Percentiles rank a stretch among this genome's conserved stretches.
Evolutionary conservation across 1,140 invertebrate genomes (phyloP).

Genomic region (Procambarus clarkii): DNA sequence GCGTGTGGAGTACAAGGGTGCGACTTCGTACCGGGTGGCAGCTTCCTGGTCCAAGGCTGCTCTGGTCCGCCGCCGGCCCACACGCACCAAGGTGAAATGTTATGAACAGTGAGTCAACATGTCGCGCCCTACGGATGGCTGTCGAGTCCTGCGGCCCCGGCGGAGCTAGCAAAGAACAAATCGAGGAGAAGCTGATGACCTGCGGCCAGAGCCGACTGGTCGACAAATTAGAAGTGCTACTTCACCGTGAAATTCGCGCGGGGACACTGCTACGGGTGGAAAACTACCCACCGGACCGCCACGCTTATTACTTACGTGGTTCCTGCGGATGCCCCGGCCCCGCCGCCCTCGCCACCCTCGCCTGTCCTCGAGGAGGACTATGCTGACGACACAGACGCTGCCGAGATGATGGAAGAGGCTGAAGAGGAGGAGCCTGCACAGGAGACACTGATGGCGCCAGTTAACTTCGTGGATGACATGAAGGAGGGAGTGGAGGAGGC

Average conservation of each 20-base stretch:
- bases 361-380: conserved; percentile 36
- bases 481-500: conserved; percentile 29
- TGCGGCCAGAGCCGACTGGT: conserved; percentile 37
- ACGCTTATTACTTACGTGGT: conserved; percentile 61
- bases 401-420: conserved; percentile 38
- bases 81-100: conserved; percentile 48
- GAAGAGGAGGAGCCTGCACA: conserved; percentile 34
- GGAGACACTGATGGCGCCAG: neutral
- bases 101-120: conserved; percentile 60
- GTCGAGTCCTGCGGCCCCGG: conserved; percentile 56
- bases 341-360: conserved; percentile 36
- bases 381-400: conserved; percentile 41
- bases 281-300: conserved; percentile 64
- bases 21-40: conserved; percentile 69
- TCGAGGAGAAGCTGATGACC: conserved; percentile 46
- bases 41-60: conserved; percentile 57
- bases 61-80: conserved; percentile 49
- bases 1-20: conserved; percentile 70
- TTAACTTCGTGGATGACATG: conserved; percentile 16
- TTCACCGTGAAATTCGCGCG: conserved; percentile 63
- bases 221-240: conserved; percentile 55
- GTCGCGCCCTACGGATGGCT: conserved; percentile 53
- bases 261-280: conserved; percentile 63
- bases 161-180: conserved; percentile 59
- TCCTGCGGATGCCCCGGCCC: conserved; percentile 52